Base-by-base conservation (phyloP, 2,113 vertebrate genomes). In the Tenebrosternarchus preto region DNA sequence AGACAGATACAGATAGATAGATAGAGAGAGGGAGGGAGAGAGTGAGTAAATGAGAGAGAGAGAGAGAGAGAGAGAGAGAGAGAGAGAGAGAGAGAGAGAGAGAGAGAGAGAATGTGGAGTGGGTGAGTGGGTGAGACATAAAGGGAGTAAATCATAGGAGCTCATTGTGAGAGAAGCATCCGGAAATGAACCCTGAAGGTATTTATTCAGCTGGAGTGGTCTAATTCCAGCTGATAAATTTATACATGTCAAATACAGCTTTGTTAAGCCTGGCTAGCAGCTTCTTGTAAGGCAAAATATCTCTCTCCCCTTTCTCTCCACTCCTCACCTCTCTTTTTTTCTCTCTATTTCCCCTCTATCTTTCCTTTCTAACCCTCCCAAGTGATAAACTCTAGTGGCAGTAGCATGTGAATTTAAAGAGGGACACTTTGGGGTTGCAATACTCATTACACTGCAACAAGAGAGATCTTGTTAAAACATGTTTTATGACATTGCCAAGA, bases 361-460 rank as follows among this genome's bases (percentile, higher is more conserved):
- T 63, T 64, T 9, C 9, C 17, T 46, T 22, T 63, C 4, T 36
- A 19, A 2, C 57, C 66, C 61, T 76, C 70, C 86, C 55, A 80
- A 82, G 80, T 71, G 89, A 89, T 87, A 88, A 88, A 91, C 83
- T 87, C 78, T 80, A 72, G 59, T 84, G 88, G 87, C 84, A 87
- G 88, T 83, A 75, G 85, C 86, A 87, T 91, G 84, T 78, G 77
- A 92, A 86, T 89, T 91, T 85, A 83, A 82, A 78, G 85, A 85
- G 63, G 75, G 74, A 83, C 84, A 90, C 86, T 86, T 83, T 87
- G 77, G 85, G 86, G 85, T 85, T 88, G 86, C 87, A 84, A 88
- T 91, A 84, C 88, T 89, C 88, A 91, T 93, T 93, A 92, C 4
- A 73, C 69, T 80, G 80, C 66, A 87, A 88, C 87, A 89, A 88